Evolutionary conservation across 2,888 invertebrate genomes (phyloP), one percentile per base, ranked within the genome.

Genomic region (Rhagophthalmus giganteus): DNA sequence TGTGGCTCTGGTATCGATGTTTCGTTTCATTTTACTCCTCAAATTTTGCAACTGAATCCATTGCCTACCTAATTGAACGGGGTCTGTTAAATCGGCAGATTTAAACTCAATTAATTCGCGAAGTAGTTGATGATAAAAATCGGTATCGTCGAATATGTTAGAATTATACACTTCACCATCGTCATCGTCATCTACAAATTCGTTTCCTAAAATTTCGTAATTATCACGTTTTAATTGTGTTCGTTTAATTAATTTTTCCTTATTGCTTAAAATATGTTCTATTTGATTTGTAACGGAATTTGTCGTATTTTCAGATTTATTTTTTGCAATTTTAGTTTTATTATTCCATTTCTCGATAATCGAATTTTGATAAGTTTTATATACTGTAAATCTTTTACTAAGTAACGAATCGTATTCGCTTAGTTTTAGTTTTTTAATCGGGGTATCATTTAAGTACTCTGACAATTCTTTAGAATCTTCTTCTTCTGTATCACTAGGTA

Each of bases 121-220:
- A 30, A 98, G 76, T 42, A 96, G 78, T 66, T 94, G 92, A 73
- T 96, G 95, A 74, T 98, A 98, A 73, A 98, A 98, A 71, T 98
- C 98, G 65, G 90, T 90, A 69, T 98, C 98, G 72, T 98, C 96
- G 76, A 93, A 98, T 65, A 97, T 90, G 76, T 97, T 90, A 0
- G 79, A 66, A 66, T 90, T 86, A 57, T 85, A 83, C 61, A 51
- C 41, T 14, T 54, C 38, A n/a, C 4, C 7, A 12, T 45, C n/a
- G 4, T 10, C 57, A 15, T 55, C 51, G 11, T 46, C 38, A 11
- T 35, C 28, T 25, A 35, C 15, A 45, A 47, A 34, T 15, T n/a
- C 8, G 24, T 41, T 34, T 0, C 89, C 89, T 31, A 88, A 66
- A 41, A 88, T 82, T 38, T 80, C 77, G 70, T 88, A 89, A 47